Base-by-base conservation (phyloP, 2,113 vertebrate species). In the Phylloscopus trochiloides region DNA sequence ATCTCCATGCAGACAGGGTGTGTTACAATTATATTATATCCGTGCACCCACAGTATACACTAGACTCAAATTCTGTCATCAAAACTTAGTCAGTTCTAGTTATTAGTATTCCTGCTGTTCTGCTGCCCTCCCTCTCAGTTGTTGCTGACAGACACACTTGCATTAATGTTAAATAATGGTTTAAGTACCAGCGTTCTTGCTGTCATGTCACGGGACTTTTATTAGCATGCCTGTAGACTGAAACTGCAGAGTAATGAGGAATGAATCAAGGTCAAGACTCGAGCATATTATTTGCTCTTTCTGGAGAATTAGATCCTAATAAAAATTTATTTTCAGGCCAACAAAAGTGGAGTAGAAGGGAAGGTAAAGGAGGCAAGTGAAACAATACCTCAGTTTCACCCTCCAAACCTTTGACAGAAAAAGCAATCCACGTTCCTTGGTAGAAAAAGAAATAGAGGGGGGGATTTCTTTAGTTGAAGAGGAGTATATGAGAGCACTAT, bases 161-260 rank as follows among this genome's bases (percentile, higher is more conserved):
- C 18, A 62, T 48, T 29, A 45, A 73, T 31, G 11, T 20, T 65
- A 88, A 95, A 72, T 51, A 71, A 85, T 28, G 12, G 25, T 29
- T 70, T 43, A 51, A 65, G 7, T 28, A 25, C 34, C n/a, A 21
- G 25, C 2, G 3, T 28, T 66, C 34, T 42, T 71, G 38, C 31
- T 65, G 19, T 47, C 17, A 16, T 9, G 52, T 59, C 22, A 31
- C 0, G 0, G 55, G 55, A 67, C 14, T 70, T 76, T 24, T 32
- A n/a, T 72, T 55, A 63, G 8, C 3, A 2, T n/a, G 24, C 55
- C 24, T 50, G 29, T 71, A 66, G 63, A 24, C 32, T 62, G 55
- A 62, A 83, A 34, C 6, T 63, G 45, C 29, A 78, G 52, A 34
- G 7, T 40, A 28, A 67, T 34, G 25, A 67, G 52, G 25, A 86